A percentile compares a stretch with the other conserved stretches of the same genome.
Conservation (phyloP, 2,113 vertebrate species). For the Excalfactoria chinensis region DNA sequence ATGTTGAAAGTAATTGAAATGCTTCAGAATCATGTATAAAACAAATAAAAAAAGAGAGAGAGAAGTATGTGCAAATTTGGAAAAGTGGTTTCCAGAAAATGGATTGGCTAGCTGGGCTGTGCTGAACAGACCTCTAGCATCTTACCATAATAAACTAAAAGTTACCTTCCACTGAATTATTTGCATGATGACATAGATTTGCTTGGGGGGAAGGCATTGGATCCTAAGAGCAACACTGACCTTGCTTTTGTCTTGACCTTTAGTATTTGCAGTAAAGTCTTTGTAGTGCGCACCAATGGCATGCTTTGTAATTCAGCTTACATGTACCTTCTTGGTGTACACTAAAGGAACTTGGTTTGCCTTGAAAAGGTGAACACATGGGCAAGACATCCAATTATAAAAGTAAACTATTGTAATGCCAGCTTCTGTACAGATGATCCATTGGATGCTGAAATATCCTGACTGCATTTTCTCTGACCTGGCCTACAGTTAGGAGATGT, state of each 20-base stretch:
- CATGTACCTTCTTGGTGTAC: not conserved
- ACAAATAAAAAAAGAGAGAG: not conserved
- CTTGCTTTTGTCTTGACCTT: not conserved
- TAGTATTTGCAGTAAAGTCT: not conserved
- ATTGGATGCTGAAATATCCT: not conserved
- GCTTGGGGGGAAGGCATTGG: not conserved
- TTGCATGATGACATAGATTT: not conserved
- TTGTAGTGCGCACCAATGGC: not conserved
- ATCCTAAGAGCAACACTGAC: not conserved
- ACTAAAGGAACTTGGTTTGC: not conserved
- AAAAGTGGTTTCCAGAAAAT: fast-evolving
- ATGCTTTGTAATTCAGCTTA: not conserved
- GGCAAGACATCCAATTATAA: not conserved
- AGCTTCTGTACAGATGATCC: not conserved
- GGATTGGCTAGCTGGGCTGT: not conserved
- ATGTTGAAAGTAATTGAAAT: not conserved
- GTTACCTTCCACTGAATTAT: not conserved
- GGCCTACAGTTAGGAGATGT: not conserved
- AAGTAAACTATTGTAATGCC: not conserved
- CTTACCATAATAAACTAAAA: not conserved
- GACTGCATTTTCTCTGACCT: not conserved
- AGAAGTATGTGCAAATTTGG: not conserved
- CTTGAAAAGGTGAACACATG: not conserved
- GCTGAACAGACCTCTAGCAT: not conserved
- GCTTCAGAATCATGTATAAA: not conserved